Conservation (phyloP, 2,113 vertebrate genomes). For the Lycocorax pyrrhopterus region DNA sequence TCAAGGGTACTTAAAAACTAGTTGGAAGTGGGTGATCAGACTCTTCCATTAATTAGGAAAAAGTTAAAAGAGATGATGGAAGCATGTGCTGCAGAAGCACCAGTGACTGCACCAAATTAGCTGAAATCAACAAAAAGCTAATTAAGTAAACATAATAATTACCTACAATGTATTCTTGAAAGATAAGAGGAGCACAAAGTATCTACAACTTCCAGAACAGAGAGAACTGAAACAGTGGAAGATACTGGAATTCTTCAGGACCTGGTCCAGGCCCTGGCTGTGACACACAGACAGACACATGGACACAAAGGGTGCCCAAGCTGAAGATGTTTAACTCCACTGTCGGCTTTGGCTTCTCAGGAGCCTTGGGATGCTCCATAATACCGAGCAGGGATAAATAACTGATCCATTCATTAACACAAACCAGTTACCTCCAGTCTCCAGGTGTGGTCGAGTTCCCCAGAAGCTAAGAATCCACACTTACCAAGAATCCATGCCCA, state of each 20-base stretch:
- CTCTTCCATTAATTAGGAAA: slow-evolving; percentile 28
- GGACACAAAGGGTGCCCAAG: neutral
- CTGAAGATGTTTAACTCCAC: neutral
- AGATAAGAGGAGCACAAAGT: neutral
- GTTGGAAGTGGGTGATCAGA: slow-evolving; percentile 5
- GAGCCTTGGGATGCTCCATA: neutral
- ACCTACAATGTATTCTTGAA: neutral
- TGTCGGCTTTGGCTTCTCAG: neutral
- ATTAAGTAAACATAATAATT: neutral
- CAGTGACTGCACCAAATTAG: neutral
- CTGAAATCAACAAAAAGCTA: slow-evolving; percentile 16
- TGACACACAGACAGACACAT: neutral
- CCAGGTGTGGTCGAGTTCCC: accelerated
- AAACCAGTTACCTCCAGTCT: neutral
- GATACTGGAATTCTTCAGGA: neutral
- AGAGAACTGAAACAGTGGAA: neutral
- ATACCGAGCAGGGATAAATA: neutral
- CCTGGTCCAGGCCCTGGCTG: neutral
- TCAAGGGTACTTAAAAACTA: neutral
- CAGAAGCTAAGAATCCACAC: too few species aligned
- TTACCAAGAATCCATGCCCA: neutral
- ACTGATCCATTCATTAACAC: neutral
- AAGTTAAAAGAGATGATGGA: neutral
- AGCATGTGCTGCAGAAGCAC: neutral
- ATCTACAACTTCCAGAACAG: neutral